Percentiles rank a stretch among this genome's conserved stretches.
phyloP scores from a whole-genome alignment of 2,797 vertebrate species.

The Pseudomugil gertrudae region DNA sequence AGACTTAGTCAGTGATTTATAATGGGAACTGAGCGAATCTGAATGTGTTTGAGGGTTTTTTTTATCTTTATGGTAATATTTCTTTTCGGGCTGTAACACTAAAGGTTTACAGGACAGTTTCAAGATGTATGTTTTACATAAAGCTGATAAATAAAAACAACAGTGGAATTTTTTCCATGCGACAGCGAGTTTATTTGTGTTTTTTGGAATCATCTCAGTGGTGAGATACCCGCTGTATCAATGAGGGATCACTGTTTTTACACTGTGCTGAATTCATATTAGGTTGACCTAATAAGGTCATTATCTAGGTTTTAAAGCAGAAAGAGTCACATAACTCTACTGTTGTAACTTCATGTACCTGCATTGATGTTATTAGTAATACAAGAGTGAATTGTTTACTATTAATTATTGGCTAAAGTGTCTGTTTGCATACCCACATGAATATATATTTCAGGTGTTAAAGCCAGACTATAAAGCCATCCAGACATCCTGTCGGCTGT shows the following conservation, averaged over 20 bases:
- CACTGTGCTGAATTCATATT: background rate
- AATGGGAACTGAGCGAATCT: background rate
- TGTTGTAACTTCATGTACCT: background rate
- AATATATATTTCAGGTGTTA: conserved; percentile 7
- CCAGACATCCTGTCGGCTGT: conserved; percentile 12
- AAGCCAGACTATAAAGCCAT: background rate
- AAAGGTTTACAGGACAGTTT: no score
- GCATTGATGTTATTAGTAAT: no score
- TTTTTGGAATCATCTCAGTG: background rate
- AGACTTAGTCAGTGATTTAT: background rate
- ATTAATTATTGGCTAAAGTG: conserved; percentile 7
- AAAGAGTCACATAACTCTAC: no score
- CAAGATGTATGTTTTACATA: background rate
- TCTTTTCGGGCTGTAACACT: background rate
- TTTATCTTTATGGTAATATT: background rate
- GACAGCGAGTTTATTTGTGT: background rate
- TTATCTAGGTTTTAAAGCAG: background rate
- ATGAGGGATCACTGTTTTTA: background rate
- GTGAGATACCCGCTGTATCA: background rate
- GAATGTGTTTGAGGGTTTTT: background rate
- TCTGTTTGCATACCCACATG: background rate
- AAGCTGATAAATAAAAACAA: background rate
- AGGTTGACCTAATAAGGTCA: background rate
- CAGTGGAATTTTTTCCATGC: background rate
- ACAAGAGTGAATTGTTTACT: conserved; percentile 3